Conservation (phyloP, 2,797 vertebrate species). For the Mormyrus proboscirostris region DNA sequence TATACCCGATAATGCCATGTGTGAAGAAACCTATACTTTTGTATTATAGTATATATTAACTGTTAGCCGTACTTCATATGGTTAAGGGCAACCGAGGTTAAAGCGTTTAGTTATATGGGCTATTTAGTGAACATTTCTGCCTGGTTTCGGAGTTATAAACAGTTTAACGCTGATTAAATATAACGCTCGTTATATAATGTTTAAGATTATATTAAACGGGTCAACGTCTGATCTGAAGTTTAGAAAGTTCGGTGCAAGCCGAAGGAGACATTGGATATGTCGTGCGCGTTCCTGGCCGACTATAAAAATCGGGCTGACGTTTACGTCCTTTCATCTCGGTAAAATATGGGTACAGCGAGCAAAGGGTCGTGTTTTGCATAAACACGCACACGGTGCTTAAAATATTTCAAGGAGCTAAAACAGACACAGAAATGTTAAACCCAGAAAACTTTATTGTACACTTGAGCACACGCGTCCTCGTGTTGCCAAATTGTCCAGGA, state of each 20-base stretch:
- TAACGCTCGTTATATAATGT: background rate
- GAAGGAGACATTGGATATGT: conserved; percentile 12
- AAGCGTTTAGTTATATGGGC: background rate
- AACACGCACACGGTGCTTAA: background rate
- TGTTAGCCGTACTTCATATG: background rate
- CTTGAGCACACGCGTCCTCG: background rate
- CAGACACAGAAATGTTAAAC: background rate
- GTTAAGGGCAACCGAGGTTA: background rate
- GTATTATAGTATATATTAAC: background rate
- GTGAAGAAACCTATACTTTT: background rate
- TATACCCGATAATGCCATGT: background rate
- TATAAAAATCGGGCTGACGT: conserved; percentile 14
- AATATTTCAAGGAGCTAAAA: background rate
- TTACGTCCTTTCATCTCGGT: conserved; percentile 7
- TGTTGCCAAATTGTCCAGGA: background rate
- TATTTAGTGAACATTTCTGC: background rate
- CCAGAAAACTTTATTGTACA: background rate
- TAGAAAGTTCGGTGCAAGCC: background rate
- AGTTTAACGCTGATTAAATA: background rate
- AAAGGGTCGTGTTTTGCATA: conserved; percentile 17
- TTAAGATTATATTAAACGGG: background rate
- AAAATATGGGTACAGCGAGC: conserved; percentile 17
- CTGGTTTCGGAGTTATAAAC: background rate
- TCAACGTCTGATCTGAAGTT: background rate
- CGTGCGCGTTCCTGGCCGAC: background rate